Conservation (phyloP, 2,888 invertebrate species). For the Euspilapteryx auroguttella region DNA sequence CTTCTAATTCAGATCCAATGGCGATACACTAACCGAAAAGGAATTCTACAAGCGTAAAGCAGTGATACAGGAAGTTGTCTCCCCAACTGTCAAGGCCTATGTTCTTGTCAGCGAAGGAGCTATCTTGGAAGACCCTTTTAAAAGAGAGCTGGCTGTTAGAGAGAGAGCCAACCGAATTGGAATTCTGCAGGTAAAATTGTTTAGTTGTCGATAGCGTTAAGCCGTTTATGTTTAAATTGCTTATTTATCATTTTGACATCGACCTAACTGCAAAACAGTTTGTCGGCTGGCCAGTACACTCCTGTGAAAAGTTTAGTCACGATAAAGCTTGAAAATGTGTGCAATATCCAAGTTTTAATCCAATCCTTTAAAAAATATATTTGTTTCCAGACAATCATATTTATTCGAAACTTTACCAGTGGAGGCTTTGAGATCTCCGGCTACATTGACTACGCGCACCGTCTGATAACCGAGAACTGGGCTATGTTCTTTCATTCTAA, state of each 20-base stretch:
- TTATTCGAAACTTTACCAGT: slow-evolving; percentile 68
- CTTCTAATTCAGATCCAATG: slow-evolving; percentile 56
- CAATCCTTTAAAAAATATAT: too few species aligned
- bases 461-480: slow-evolving; percentile 75
- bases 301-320: too few species aligned
- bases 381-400: slow-evolving; percentile 75
- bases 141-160: slow-evolving; percentile 69
- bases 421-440: slow-evolving; percentile 81
- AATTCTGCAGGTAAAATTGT: slow-evolving; percentile 70
- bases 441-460: slow-evolving; percentile 79
- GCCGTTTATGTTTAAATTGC: too few species aligned
- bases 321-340: too few species aligned
- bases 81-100: slow-evolving; percentile 62
- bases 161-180: slow-evolving; percentile 76
- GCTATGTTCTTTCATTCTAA: slow-evolving; percentile 69
- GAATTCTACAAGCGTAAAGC: slow-evolving; percentile 64
- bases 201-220: too few species aligned
- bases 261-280: too few species aligned
- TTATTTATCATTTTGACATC: too few species aligned
- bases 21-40: slow-evolving; percentile 65
- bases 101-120: slow-evolving; percentile 64
- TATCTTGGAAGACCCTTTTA: slow-evolving; percentile 59
- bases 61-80: slow-evolving; percentile 61
- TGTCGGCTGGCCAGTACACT: too few species aligned
- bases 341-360: too few species aligned